These are phyloP conservation scores for Mus pahari DNA, from an alignment of 2,113 vertebrate genomes.

Conservation along the genomic window DNA sequence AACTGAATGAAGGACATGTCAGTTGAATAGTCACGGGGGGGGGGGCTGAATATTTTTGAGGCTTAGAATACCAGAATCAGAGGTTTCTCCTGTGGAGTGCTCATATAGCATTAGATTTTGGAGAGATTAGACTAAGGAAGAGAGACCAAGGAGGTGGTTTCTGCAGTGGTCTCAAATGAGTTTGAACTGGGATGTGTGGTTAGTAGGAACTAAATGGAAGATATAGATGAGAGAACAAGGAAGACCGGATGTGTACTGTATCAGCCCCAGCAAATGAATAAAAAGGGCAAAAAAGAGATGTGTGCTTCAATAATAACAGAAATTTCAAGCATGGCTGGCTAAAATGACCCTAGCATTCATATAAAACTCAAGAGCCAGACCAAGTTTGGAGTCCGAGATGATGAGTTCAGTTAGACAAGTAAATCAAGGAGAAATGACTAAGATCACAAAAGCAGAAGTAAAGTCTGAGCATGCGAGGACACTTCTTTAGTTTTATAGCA, in stretches of 20 bases:
- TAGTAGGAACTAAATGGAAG: slow-evolving; percentile 48
- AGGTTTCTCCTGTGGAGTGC: slow-evolving; percentile 27
- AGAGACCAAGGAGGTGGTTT: slow-evolving; percentile 14
- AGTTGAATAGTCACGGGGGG: slow-evolving; percentile 4
- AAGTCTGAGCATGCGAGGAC: background rate
- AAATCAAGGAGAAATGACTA: slow-evolving; percentile 45
- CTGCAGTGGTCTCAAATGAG: slow-evolving; percentile 11
- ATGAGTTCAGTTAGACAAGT: slow-evolving; percentile 42
- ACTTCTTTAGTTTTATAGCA: slow-evolving; percentile 35
- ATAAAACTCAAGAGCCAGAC: slow-evolving; percentile 33
- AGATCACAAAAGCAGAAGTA: slow-evolving; percentile 27
- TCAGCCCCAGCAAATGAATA: slow-evolving; percentile 47
- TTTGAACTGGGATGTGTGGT: slow-evolving; percentile 31
- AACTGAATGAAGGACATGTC: background rate
- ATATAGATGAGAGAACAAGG: background rate
- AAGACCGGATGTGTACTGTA: slow-evolving; percentile 4
- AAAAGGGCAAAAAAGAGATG: slow-evolving; percentile 37
- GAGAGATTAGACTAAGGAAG: slow-evolving; percentile 10
- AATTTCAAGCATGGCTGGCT: slow-evolving; percentile 50
- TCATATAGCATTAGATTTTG: slow-evolving; percentile 35
- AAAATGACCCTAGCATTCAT: slow-evolving; percentile 25
- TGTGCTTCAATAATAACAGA: slow-evolving; percentile 45
- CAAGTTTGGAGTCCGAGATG: slow-evolving; percentile 11
- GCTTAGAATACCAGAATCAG: background rate
- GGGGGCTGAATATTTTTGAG: slow-evolving; percentile 1